These are phyloP conservation scores for Rhyacophila brunnea DNA, from an alignment of 1,140 invertebrate genomes.

Conservation along the genomic window DNA sequence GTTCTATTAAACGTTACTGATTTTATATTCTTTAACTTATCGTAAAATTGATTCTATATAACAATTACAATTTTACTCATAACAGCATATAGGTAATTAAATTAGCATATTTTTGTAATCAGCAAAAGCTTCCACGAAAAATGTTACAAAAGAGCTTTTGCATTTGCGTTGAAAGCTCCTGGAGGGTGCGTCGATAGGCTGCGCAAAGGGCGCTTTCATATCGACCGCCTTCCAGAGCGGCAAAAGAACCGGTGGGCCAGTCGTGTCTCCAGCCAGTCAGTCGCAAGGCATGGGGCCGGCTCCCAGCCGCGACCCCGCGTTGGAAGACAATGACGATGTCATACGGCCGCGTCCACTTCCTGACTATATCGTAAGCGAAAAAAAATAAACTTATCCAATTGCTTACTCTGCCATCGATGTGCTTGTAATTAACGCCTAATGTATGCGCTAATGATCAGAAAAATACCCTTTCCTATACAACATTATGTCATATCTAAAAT, in stretches of 20 bases:
- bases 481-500: too few species aligned
- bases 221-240: constrained; percentile 1
- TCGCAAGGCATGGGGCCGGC: constrained; percentile 23
- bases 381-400: not conserved
- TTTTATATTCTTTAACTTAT: too few species aligned
- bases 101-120: too few species aligned
- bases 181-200: not conserved
- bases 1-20: too few species aligned
- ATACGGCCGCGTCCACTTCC: constrained; percentile 19
- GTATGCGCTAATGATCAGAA: too few species aligned
- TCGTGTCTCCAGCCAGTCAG: constrained; percentile 1
- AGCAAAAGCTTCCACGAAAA: not conserved
- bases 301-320: constrained; percentile 22
- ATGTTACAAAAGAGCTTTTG: not conserved
- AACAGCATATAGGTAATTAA: too few species aligned
- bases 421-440: not conserved
- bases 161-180: not conserved
- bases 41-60: too few species aligned
- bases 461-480: too few species aligned
- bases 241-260: not conserved
- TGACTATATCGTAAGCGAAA: constrained; percentile 19
- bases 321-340: constrained; percentile 14
- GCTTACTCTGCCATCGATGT: too few species aligned
- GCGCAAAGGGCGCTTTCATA: not conserved
- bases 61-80: too few species aligned